These are phyloP conservation scores for Himalopsyche anomala DNA, from an alignment of 2,888 invertebrate genomes.

Conservation along the genomic window DNA sequence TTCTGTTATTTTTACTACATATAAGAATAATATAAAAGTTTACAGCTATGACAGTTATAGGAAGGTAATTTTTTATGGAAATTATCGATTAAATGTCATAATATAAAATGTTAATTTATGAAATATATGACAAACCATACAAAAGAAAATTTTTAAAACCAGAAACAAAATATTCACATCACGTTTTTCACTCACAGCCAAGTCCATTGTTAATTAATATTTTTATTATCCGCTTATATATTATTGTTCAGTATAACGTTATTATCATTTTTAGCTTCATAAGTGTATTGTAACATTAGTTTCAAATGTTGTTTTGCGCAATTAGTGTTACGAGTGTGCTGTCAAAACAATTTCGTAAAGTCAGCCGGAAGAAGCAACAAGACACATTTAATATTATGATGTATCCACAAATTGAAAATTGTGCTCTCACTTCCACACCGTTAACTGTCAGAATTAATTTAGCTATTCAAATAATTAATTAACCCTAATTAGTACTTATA, in stretches of 20 bases:
- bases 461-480: no score
- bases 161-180: constrained; percentile 25
- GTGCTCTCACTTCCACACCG: neutral
- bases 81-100: no score
- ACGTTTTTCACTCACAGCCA: constrained; percentile 14
- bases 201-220: constrained; percentile 13
- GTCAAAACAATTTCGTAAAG: neutral
- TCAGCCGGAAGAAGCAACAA: constrained; percentile 21
- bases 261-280: constrained; percentile 23
- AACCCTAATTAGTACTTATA: no score
- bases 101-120: no score
- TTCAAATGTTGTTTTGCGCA: constrained; percentile 27
- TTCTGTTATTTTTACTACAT: no score
- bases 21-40: no score
- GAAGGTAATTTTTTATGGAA: no score
- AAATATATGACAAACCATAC: no score
- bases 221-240: neutral
- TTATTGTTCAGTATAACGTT: neutral
- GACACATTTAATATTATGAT: neutral
- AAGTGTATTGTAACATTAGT: neutral
- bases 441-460: no score
- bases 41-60: no score
- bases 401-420: neutral
- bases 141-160: constrained; percentile 6
- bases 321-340: neutral